Conservation (phyloP, 2,113 vertebrate species). For the Gasterosteus aculeatus region DNA sequence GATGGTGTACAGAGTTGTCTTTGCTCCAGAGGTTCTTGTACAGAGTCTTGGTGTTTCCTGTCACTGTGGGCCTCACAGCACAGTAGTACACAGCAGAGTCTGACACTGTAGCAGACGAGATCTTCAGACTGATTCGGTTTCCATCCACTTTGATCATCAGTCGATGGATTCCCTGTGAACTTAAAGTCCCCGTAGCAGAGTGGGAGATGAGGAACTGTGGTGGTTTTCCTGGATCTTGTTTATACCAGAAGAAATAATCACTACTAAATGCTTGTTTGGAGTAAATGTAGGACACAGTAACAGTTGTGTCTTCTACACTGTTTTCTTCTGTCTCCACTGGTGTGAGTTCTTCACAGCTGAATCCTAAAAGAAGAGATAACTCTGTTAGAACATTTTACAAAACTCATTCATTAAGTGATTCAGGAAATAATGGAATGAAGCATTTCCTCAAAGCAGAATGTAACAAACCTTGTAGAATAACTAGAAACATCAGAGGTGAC, state of each 20-base stretch:
- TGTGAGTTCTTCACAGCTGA: neutral
- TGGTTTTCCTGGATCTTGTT: slow-evolving; percentile 20
- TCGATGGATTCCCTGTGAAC: too few relatives aligned
- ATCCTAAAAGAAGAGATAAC: too few relatives aligned
- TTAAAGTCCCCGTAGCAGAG: neutral
- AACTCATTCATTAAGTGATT: too few relatives aligned
- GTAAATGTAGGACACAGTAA: neutral
- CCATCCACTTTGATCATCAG: too few relatives aligned
- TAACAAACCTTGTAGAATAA: too few relatives aligned
- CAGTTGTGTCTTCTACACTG: neutral
- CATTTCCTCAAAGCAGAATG: too few relatives aligned
- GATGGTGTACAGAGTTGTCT: slow-evolving; percentile 28
- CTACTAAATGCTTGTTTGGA: neutral
- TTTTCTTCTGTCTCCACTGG: neutral
- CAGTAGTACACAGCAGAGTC: slow-evolving; percentile 56
- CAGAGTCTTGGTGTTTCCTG: slow-evolving; percentile 36
- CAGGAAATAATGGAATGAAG: too few relatives aligned
- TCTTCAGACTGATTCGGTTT: too few relatives aligned
- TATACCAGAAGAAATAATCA: slow-evolving; percentile 16
- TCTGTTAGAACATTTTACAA: too few relatives aligned
- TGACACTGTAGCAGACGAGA: neutral
- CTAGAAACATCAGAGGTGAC: too few relatives aligned
- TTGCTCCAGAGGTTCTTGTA: slow-evolving; percentile 40
- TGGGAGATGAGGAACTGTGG: neutral
- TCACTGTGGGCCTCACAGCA: slow-evolving; percentile 30